phyloP scores from a whole-genome alignment of 92 coral and sea anemone genomes.

The Montipora capitata region DNA sequence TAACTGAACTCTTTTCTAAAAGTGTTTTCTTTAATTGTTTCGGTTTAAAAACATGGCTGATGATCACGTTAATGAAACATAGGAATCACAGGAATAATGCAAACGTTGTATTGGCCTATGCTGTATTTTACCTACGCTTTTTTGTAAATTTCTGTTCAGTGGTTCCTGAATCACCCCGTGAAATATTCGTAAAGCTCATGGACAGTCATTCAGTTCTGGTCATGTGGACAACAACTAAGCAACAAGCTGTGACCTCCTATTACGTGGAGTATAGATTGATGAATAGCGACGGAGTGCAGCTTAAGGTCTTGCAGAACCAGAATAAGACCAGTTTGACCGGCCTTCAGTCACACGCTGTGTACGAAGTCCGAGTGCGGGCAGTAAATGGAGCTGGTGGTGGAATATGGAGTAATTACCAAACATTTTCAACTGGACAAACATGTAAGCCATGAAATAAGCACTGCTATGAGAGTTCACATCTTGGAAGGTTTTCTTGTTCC shows the following conservation, averaged over 20 bases:
- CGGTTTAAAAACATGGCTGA: too few relatives aligned
- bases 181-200: conserved; percentile 3
- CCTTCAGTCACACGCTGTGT: conserved; percentile 41
- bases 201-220: conserved; percentile 52
- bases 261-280: conserved; percentile 45
- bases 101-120: too few relatives aligned
- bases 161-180: conserved; percentile 30
- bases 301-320: conserved; percentile 49
- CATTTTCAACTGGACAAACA: conserved; percentile 46
- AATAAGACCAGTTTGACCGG: conserved; percentile 35
- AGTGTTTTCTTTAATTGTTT: too few relatives aligned
- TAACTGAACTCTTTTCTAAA: too few relatives aligned
- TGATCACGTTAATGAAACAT: too few relatives aligned
- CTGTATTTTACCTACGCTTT: too few relatives aligned
- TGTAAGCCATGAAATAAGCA: conserved; percentile 16
- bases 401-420: conserved; percentile 29
- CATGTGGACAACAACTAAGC: conserved; percentile 32
- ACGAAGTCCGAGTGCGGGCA: conserved; percentile 45
- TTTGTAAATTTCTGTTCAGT: background rate
- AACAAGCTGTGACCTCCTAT: conserved; percentile 19
- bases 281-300: background rate
- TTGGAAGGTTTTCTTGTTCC: too few relatives aligned
- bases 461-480: background rate
- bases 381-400: conserved; percentile 61
- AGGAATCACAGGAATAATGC: too few relatives aligned